Evolutionary conservation across 2,888 invertebrate species (phyloP), one percentile per base, ranked within the genome.

Genomic region (Notocelia uddmanniana): DNA sequence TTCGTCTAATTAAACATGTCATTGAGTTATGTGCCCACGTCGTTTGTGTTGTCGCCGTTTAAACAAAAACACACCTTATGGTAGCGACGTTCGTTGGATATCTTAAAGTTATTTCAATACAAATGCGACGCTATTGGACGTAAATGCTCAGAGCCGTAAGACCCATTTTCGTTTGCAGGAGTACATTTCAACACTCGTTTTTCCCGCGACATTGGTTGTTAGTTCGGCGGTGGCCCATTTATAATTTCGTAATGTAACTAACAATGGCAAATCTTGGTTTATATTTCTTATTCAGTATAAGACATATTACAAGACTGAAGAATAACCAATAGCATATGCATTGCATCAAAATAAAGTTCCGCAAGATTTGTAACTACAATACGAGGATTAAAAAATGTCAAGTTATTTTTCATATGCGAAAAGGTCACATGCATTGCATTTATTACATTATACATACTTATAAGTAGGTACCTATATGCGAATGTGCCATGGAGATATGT

Each of bases 1-100:
- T 59, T 66, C 70, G 64, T 71, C 72, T 72, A 72, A 72, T 72
- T 72, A 68, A 68, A 72, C 72, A 72, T 68, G 72, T 72, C 72
- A 72, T 72, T 72, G 72, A 72, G 68, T 62, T 60, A 72, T 72
- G 68, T 60, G 72, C 68, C 72, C 55, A 68, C 67, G 57, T 67
- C 41, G 15, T 45, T 67, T 67, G 26, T 55, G 55, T 67, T 55
- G 26, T n/a, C n/a, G 1, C 26, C 9, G 26, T 37, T 37, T 9
- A 26, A 57, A 13, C 26, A 6, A 64, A 54, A 54, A 37, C 9
- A 5, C 9, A 23, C n/a, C 21, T 64, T 37, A 52, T 37, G 21
- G 15, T 19, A 1, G 18, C 45, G 50, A 48, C 62, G 48, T 18
- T 48, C 48, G 45, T 45, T 31, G 11, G 26, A 50, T 63, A 41